A percentile compares a stretch with the other conserved stretches of the same genome.
These are phyloP conservation scores for Distichodus sexfasciatus DNA, from an alignment of 2,797 vertebrate species.

Conservation along the genomic window DNA sequence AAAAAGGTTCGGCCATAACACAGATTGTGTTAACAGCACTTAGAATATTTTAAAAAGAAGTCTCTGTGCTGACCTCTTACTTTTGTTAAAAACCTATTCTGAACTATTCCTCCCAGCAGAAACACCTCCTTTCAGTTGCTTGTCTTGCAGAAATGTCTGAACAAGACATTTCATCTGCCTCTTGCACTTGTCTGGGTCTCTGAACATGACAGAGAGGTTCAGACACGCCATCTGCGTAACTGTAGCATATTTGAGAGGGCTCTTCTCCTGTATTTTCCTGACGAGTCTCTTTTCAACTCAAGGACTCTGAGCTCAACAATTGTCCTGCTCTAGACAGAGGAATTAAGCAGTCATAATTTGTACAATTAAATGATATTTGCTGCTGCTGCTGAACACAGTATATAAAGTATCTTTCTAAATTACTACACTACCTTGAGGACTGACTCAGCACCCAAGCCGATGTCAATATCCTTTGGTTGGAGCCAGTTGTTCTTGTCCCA, in stretches of 20 bases:
- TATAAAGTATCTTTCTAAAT: conserved; percentile 33
- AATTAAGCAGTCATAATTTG: conserved; percentile 1
- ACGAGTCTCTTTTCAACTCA: conserved; percentile 38
- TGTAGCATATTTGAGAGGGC: conserved; percentile 17
- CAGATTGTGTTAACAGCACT: no score
- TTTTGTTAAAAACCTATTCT: no score
- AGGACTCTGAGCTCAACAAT: conserved; percentile 31
- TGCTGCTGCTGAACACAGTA: conserved; percentile 16
- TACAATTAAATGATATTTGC: conserved; percentile 25
- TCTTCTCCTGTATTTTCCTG: conserved; percentile 40
- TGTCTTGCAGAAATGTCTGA: conserved; percentile 32
- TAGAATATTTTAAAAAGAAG: no score
- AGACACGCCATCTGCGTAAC: conserved; percentile 37
- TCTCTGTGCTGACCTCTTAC: no score
- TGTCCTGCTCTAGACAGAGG: conserved; percentile 24
- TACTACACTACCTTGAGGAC: conserved; percentile 38
- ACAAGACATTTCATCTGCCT: conserved; percentile 32
- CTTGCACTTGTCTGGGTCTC: conserved; percentile 36
- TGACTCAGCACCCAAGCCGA: conserved; percentile 36
- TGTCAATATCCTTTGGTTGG: conserved; percentile 10
- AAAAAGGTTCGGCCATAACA: no score
- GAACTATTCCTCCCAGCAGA: no score
- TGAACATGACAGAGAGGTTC: conserved; percentile 30
- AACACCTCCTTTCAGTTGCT: conserved; percentile 27
- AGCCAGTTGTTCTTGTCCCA: conserved; percentile 18